A percentile compares a stretch with the other conserved stretches of the same genome.
phyloP scores from a whole-genome alignment of 1,140 invertebrate species.

The Trachymyrmex septentrionalis region DNA sequence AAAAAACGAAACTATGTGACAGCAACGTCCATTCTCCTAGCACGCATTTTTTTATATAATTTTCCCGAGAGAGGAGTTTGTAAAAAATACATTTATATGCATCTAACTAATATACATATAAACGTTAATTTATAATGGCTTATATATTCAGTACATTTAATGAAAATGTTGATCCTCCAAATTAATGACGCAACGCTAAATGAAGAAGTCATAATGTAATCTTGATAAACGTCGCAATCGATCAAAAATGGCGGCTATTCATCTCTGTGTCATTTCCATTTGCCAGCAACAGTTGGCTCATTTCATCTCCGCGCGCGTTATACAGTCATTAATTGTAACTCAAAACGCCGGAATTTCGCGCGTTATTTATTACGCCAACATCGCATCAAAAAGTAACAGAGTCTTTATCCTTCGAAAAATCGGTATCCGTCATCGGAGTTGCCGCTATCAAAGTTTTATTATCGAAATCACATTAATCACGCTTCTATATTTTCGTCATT shows the following conservation, averaged over 20 bases:
- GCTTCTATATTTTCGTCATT: neutral
- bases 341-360: neutral
- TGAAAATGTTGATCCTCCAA: conserved; percentile 22
- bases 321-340: conserved; percentile 39
- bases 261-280: conserved; percentile 19
- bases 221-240: conserved; percentile 4
- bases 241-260: conserved; percentile 2
- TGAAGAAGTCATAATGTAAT: conserved; percentile 23
- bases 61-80: neutral
- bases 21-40: neutral
- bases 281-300: conserved; percentile 42
- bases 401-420: neutral
- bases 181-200: neutral
- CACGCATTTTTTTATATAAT: neutral
- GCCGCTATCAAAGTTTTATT: neutral
- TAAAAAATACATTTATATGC: neutral
- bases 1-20: neutral
- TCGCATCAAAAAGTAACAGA: neutral
- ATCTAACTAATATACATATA: neutral
- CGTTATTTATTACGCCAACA: conserved; percentile 12
- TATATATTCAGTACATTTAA: neutral
- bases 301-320: neutral
- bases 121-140: neutral
- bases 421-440: neutral
- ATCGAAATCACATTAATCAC: neutral